Conservation (phyloP, 1,140 invertebrate species). For the Bombus polaris region DNA sequence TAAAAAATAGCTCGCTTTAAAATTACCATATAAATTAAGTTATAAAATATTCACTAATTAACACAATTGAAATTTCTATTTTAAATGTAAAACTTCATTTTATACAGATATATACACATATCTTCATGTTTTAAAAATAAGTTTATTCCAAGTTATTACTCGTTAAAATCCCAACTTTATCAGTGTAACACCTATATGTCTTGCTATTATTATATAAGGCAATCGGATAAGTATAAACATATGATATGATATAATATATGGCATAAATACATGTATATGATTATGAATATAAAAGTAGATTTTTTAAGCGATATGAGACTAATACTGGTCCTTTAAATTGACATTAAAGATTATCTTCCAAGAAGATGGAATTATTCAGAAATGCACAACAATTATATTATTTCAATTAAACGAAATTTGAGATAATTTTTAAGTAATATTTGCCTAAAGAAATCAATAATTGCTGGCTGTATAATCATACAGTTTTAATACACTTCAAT, state of each 20-base stretch:
- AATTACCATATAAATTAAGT: background rate
- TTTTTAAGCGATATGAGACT: background rate
- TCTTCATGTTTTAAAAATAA: background rate
- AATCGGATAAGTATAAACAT: too few species aligned
- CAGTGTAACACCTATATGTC: background rate
- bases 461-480: too few species aligned
- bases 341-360: background rate
- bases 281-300: too few species aligned
- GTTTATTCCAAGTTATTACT: background rate
- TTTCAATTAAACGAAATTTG: background rate
- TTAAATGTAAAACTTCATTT: background rate
- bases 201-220: too few species aligned
- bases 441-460: too few species aligned
- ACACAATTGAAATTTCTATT: background rate
- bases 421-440: too few species aligned
- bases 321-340: too few species aligned
- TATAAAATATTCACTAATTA: background rate
- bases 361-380: background rate
- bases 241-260: too few species aligned
- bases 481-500: too few species aligned
- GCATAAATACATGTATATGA: too few species aligned
- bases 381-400: background rate
- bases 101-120: background rate
- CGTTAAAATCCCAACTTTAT: background rate
- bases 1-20: background rate